Evolutionary conservation across 2,797 vertebrate species (phyloP).

Genomic region (Mormyrops attenuatus): DNA sequence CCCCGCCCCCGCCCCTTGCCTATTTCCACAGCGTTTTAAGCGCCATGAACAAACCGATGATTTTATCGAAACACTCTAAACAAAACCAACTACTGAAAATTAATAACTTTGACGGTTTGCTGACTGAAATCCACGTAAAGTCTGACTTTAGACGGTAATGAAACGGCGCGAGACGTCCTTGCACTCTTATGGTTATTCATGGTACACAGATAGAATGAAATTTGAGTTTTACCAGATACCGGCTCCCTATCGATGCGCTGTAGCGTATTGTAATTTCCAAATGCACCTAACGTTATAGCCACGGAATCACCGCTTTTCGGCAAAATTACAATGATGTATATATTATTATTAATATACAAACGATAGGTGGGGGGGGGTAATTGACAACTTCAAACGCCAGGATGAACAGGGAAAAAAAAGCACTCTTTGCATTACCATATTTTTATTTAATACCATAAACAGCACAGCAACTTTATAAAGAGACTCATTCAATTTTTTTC

Average conservation of each 20-base stretch:
- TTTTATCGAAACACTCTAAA: neutral
- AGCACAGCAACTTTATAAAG: neutral
- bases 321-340: neutral
- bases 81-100: neutral
- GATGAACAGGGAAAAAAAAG: constrained; percentile 32
- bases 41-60: neutral
- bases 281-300: neutral
- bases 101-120: neutral
- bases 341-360: neutral
- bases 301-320: neutral
- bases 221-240: neutral
- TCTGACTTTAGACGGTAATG: neutral
- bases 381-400: neutral
- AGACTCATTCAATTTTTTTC: neutral
- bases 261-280: neutral
- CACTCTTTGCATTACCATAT: neutral
- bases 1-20: neutral
- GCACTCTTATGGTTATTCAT: neutral
- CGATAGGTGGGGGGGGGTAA: neutral
- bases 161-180: neutral
- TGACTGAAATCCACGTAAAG: no score
- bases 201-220: neutral
- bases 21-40: neutral
- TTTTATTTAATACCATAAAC: neutral
- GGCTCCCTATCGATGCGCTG: neutral